Evolutionary conservation across 2,888 invertebrate species (phyloP), one percentile per base, ranked within the genome.

Genomic region (Pelosia muscerda): DNA sequence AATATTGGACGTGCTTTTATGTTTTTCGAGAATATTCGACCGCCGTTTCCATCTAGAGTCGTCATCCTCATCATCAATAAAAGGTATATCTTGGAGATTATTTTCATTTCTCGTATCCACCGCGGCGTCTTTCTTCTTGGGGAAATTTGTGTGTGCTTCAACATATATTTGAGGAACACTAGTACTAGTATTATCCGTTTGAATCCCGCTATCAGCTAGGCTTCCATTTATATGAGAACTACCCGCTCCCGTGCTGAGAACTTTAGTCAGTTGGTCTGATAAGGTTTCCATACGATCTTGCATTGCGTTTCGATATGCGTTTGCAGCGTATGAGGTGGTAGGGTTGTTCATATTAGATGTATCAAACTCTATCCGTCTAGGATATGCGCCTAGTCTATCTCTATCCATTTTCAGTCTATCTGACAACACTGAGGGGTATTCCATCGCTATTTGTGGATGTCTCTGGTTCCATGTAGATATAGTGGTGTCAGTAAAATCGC

Each of bases 401-500:
- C 93, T 85, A 65, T 93, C 93, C 10, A 91, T 86, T 81, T 92
- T 94, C 1, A 92, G 66, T 83, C 94, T 90, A 59, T 94, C 94
- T 1, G 94, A 94, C 1, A 94, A 79, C 1, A 95, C 95, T 15
- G 94, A 93, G 0, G 95, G 94, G 72, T 94, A 95, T 72, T 95
- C 94, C 0, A 92, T 87, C 0, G 88, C 83, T 10, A 81, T 77
- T n/a, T 83, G 86, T 0, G 84, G 82, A 61, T 92, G 90, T 65
- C 91, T 90, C 71, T 93, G 93, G 69, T 94, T 94, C 94, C 94
- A 95, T 0, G 94, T 95, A 0, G 95, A 95, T 73, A 94, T 94
- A 0, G 95, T 94, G 1, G 95, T 95, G 79, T 95, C 95, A 65
- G 95, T 95, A 78, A 95, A 95, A 84, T 95, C 95, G 86, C 94